Percentiles rank a stretch among this genome's conserved stretches.
phyloP scores from a whole-genome alignment of 2,888 invertebrate species.

The Amiota communis region DNA sequence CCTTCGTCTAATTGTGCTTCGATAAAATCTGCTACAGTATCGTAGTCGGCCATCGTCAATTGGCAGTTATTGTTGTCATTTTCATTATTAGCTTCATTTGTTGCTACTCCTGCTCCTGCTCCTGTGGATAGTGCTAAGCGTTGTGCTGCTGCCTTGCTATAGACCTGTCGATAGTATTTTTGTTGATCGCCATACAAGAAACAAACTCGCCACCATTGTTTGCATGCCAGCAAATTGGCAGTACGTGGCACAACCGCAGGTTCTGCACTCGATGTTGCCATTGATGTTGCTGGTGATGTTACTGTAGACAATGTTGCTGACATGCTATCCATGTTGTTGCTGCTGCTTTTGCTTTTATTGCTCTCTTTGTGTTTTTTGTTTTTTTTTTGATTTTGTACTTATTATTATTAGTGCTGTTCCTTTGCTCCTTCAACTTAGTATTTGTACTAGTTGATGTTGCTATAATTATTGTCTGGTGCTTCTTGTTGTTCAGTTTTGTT shows the following conservation, averaged over 20 bases:
- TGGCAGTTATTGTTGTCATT: slow-evolving; percentile 58
- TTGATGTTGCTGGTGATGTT: slow-evolving; percentile 41
- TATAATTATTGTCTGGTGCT: slow-evolving; percentile 31
- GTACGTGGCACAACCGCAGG: slow-evolving; percentile 74
- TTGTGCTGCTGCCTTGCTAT: slow-evolving; percentile 77
- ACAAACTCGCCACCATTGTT: slow-evolving; percentile 92
- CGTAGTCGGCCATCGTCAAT: slow-evolving; percentile 59
- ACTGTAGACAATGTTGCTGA: slow-evolving; percentile 39
- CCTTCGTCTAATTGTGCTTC: slow-evolving; percentile 58
- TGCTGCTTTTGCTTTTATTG: slow-evolving; percentile 40
- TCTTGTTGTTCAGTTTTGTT: slow-evolving; percentile 39
- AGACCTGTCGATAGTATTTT: slow-evolving; percentile 87
- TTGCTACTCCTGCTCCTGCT: slow-evolving; percentile 37
- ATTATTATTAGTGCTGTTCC: slow-evolving; percentile 48
- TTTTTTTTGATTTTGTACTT: slow-evolving; percentile 60
- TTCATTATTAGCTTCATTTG: slow-evolving; percentile 64
- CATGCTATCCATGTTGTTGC: slow-evolving; percentile 37
- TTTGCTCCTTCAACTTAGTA: slow-evolving; percentile 37
- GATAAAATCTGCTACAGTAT: slow-evolving; percentile 63
- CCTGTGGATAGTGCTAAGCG: slow-evolving; percentile 73
- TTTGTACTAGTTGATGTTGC: slow-evolving; percentile 25
- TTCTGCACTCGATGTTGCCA: slow-evolving; percentile 68
- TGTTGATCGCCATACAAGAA: slow-evolving; percentile 91
- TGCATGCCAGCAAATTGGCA: slow-evolving; percentile 86
- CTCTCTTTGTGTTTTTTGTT: slow-evolving; percentile 52